Evolutionary conservation across 2,113 vertebrate genomes (phyloP), one percentile per base, ranked within the genome.

Genomic region (Polypterus senegalus): DNA sequence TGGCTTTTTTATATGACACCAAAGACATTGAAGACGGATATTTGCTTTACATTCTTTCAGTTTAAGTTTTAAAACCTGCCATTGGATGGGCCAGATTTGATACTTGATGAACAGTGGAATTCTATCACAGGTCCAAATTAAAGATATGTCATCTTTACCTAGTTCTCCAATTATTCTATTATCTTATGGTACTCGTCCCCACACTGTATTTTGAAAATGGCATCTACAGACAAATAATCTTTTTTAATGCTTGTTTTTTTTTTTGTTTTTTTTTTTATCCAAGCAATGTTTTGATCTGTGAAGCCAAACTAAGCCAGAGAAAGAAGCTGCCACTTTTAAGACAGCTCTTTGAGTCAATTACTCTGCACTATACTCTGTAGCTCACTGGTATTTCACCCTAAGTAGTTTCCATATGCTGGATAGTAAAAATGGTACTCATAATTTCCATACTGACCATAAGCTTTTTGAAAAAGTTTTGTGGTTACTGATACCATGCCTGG

Each of bases 401-500:
- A 27, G 43, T 58, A 58, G n/a, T 58, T 58, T 58, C 2, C 5
- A 44, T 3, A 58, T 6, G 4, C 57, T 6, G 46, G 8, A 57
- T 60, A 67, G 65, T 71, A 66, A 47, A 71, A 65, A 70, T 68
- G 61, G 43, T 55, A 55, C 46, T 61, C 66, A 68, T 71, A 71
- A 11, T 71, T 48, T 49, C 66, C 63, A 61, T 58, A 60, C 57
- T 67, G 9, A 11, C 63, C 64, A 63, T 65, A 70, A 62, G 45
- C 64, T 67, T 67, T 54, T 64, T 61, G 45, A 57, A 70, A 62
- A 9, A 67, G 60, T 45, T 60, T 62, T 2, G 10, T 46, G 2
- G 64, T 68, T 44, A 52, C 61, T 59, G 66, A 64, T 48, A 68
- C 51, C 9, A 59, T 27, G 27, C 58, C 61, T 47, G 66, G 69